Evolutionary conservation across 2,113 vertebrate genomes (phyloP), one percentile per base, ranked within the genome.

Genomic region (Pluvianellus socialis): DNA sequence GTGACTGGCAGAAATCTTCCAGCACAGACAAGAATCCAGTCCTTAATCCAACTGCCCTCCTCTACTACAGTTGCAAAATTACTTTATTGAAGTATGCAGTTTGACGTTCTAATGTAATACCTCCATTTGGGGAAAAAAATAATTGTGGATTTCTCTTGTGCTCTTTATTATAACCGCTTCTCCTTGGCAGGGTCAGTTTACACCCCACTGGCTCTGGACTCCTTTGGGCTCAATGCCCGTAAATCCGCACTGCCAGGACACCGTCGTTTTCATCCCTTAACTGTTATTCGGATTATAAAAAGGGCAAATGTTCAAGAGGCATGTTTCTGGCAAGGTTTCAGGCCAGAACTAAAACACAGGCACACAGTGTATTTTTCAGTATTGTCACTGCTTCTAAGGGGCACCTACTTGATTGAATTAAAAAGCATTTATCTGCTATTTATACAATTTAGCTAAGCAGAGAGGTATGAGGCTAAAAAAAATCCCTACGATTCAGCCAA

Each of bases 401-500:
- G 83, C 20, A 94, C 52, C 65, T 72, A 92, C 61, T 86, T 61
- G 79, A 77, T 40, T 93, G 90, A 92, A 94, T 91, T 89, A 92
- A 86, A 96, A 92, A 70, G 8, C 92, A 86, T 61, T 88, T 81
- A 89, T 67, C 68, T 0, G 0, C 44, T 93, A 93, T 93, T 96
- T 95, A 86, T 91, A 81, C 0, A 6, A 56, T 72, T 93, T 74
- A 91, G 86, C 86, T 87, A 94, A 95, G 68, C 65, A 84, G 56
- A 79, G 65, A 95, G 90, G 65, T 81, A 95, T 92, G 92, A 88
- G n/a, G 67, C 47, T 62, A 67, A 86, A 94, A 85, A 91, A 91
- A 73, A 23, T 30, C 28, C 32, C 10, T 42, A 93, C 26, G 79
- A 87, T 71, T 89, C 79, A 94, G 83, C 94, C 91, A 97, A 96